Evolutionary conservation across 2,797 vertebrate species (phyloP), one percentile per base, ranked within the genome.

Genomic region (Galago senegalensis): DNA sequence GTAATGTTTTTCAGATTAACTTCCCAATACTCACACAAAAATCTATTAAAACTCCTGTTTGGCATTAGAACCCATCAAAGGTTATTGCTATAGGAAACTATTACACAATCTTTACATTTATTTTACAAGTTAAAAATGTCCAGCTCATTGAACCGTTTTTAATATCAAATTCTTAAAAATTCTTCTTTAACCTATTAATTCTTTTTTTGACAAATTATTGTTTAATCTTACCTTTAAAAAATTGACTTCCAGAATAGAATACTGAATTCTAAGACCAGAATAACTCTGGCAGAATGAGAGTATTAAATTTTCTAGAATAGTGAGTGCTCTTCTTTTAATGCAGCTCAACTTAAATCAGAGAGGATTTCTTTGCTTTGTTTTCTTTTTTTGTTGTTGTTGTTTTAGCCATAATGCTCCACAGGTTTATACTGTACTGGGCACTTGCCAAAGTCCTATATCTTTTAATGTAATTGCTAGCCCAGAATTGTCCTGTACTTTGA

Each of bases 41-140:
- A 70, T 69, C 67, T 43, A 79, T 53, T 4, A 87, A 53, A 92
- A 82, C 27, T 53, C 14, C n/a, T 73, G 12, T 46, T 56, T 91
- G 56, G 10, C 40, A 31, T 67, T 12, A 53, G 21, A 88, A 16
- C 0, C 7, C 7, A 82, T 46, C 29, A 89, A 82, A 40, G 43
- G n/a, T 46, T 12, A 14, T 3, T 46, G 7, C 65, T 31, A 65
- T 31, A 2, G 21, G 49, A 2, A 23, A 53, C 20, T 40, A 56
- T 60, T 56, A 76, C 37, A 23, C 27, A 40, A 21, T 63, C 5
- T 5, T 91, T 29, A 14, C 7, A 63, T 80, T 79, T 65, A 69
- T 67, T 91, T 92, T 92, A 34, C 23, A 93, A 34, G 21, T 60
- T 80, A 80, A 92, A 82, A 56, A 16, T 91, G 25, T 34, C 53